Percentiles rank a stretch among this genome's conserved stretches.
These are phyloP conservation scores for Labeo rohita DNA, from an alignment of 2,113 vertebrate genomes.

Conservation along the genomic window DNA sequence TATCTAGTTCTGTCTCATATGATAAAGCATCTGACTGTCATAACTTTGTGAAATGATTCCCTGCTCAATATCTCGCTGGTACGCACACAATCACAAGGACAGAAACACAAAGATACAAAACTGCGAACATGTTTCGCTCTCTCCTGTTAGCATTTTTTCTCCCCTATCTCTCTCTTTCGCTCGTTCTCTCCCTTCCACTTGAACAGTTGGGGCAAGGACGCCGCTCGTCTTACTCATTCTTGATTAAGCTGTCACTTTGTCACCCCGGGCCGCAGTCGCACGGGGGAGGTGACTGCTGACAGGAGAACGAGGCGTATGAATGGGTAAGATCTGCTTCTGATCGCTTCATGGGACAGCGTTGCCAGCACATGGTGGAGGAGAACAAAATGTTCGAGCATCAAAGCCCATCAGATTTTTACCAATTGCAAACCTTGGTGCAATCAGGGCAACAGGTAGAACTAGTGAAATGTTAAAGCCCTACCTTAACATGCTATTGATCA, in stretches of 20 bases:
- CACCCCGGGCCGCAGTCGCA: conserved; percentile 69
- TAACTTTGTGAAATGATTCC: conserved; percentile 10
- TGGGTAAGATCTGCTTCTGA: conserved; percentile 45
- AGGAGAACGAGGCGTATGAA: conserved; percentile 65
- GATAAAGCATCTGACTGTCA: background rate
- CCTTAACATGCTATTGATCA: background rate
- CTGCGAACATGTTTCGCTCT: background rate
- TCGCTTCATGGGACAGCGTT: conserved; percentile 42
- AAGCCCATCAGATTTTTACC: background rate
- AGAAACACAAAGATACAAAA: conserved; percentile 31
- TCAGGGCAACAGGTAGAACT: background rate
- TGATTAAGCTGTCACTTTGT: conserved; percentile 76
- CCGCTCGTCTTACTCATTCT: conserved; percentile 73
- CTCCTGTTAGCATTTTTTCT: conserved; percentile 16
- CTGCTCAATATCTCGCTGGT: background rate
- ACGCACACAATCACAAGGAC: conserved; percentile 26
- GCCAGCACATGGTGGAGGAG: conserved; percentile 20
- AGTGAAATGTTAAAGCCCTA: background rate
- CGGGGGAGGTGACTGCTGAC: conserved; percentile 69
- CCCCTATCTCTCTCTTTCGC: conserved; percentile 46
- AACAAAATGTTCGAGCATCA: background rate
- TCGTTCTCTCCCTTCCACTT: background rate
- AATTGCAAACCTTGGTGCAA: background rate
- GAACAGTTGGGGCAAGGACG: conserved; percentile 72
- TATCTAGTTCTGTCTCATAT: background rate